Evolutionary conservation across 2,888 invertebrate species (phyloP).

Genomic region (Diaprepes abbreviatus): DNA sequence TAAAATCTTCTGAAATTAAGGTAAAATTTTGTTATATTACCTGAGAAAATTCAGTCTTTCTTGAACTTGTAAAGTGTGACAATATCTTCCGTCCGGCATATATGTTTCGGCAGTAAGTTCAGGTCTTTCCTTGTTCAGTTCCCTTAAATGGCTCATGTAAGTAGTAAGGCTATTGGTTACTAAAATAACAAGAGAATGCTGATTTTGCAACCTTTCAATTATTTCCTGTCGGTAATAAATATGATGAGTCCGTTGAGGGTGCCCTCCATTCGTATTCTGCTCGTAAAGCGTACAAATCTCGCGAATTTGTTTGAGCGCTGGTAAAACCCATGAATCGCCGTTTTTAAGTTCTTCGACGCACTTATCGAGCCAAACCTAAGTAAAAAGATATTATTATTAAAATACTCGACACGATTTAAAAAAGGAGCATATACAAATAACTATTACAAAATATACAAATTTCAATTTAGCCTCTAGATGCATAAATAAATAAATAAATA

Average conservation of each 20-base stretch:
- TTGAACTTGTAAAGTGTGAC: constrained; percentile 92
- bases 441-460: too few species aligned
- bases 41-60: constrained; percentile 91
- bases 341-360: constrained; percentile 94
- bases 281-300: constrained; percentile 97
- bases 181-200: constrained; percentile 92
- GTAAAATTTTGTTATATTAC: too few species aligned
- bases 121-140: constrained; percentile 77
- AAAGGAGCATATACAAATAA: too few species aligned
- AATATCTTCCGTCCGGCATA: constrained; percentile 90
- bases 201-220: constrained; percentile 90
- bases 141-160: constrained; percentile 90
- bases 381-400: neutral
- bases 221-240: constrained; percentile 71
- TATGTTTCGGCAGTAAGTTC: constrained; percentile 84
- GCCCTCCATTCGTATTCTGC: constrained; percentile 76
- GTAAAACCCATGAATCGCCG: constrained; percentile 92
- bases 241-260: constrained; percentile 71
- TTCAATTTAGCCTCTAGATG: too few species aligned
- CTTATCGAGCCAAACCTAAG: constrained; percentile 84
- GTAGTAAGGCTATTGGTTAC: constrained; percentile 92
- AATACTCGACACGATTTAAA: too few species aligned
- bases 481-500: too few species aligned
- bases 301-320: constrained; percentile 94
- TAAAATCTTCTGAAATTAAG: too few species aligned